Evolutionary conservation across 2,797 vertebrate species (phyloP), one percentile per base, ranked within the genome.

Genomic region (Catostomus latipinnis): DNA sequence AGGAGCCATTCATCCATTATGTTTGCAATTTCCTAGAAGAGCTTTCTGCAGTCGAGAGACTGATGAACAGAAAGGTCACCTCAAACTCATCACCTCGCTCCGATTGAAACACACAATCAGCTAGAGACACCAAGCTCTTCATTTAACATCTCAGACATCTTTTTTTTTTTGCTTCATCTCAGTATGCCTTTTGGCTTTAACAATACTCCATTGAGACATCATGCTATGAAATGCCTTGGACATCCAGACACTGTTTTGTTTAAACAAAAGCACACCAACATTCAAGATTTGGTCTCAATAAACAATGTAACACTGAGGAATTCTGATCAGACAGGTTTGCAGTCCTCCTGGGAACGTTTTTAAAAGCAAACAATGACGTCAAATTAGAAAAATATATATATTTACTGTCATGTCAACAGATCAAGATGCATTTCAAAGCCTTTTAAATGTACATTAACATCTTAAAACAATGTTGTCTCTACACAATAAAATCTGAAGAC

Each of bases 81-180:
- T 86, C 14, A 54, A 84, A 86, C 76, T 71, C 86, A 83, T 83
- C 86, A 88, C 84, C 76, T 87, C 78, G 88, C 74, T 74, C 80
- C 2, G 46, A 80, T 84, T 88, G 72, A 87, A 85, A 90, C 83
- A 84, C 83, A 82, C 80, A 83, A 87, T 89, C 83, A 83, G 80
- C 73, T 85, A 61, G 56, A 54, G 80, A 82, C 81, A 70, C 86
- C 82, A 79, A 81, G 86, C 78, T 87, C 87, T 88, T 89, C 71
- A 85, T 90, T 90, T 86, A 88, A 90, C 90, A 90, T 88, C 90
- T 90, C 86, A 86, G 66, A 86, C 86, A 77, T 4, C 88, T 34
- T 34, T 34, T 34, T 63, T n/a, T 87, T 87, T 83, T 89, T 90
- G 88, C 88, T 85, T 76, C 18, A 57, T 22, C 18, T 53, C 81